phyloP scores from a whole-genome alignment of 2,888 invertebrate genomes.

The Pachydiplax longipennis region DNA sequence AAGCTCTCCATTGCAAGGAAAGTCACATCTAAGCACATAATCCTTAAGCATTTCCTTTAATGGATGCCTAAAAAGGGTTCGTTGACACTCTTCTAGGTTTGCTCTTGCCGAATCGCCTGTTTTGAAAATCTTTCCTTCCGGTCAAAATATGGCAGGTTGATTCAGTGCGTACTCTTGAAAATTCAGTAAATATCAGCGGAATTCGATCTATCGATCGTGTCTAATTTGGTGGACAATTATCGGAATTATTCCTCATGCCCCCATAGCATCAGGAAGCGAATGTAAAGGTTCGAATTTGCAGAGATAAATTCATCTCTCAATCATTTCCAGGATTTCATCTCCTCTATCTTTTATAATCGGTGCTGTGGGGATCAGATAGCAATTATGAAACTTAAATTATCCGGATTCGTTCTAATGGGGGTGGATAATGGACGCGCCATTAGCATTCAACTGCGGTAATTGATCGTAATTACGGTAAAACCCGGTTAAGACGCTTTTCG shows the following conservation, averaged over 20 bases:
- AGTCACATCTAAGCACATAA: neutral
- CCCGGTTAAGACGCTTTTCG: no score
- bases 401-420: no score
- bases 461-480: no score
- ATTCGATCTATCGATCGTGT: neutral
- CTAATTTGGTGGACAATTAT: neutral
- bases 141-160: neutral
- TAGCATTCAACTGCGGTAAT: no score
- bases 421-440: no score
- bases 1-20: neutral
- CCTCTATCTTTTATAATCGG: no score
- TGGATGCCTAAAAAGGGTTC: neutral
- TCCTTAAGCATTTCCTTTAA: neutral
- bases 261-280: no score
- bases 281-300: no score
- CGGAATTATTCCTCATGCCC: neutral
- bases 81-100: neutral
- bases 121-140: neutral
- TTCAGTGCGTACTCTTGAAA: neutral
- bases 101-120: neutral
- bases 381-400: no score
- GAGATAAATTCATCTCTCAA: no score
- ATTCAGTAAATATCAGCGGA: neutral
- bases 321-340: no score
- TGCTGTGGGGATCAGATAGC: no score